phyloP scores from a whole-genome alignment of 2,113 vertebrate species.

The Heterocephalus glaber region DNA sequence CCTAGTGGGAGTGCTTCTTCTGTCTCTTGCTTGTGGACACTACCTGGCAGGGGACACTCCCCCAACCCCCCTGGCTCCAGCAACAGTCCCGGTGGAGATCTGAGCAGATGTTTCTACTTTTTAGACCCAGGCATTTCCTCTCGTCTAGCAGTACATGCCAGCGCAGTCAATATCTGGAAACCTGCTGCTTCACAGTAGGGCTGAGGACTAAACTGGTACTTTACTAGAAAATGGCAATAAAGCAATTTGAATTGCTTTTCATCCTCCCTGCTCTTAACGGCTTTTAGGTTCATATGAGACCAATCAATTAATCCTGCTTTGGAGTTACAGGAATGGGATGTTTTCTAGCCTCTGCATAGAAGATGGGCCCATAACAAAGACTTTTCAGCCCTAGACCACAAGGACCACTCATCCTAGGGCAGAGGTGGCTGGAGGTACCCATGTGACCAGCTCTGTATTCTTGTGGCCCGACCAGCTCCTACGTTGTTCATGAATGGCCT shows the following conservation, averaged over 20 bases:
- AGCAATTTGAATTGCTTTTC: constrained; percentile 88
- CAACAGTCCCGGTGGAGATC: constrained; percentile 78
- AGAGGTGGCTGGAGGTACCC: constrained; percentile 66
- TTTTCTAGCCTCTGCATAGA: constrained; percentile 80
- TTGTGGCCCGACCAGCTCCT: constrained; percentile 68
- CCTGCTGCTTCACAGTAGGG: constrained; percentile 89
- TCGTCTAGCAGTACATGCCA: constrained; percentile 85
- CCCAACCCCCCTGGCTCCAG: constrained; percentile 42
- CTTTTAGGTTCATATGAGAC: constrained; percentile 88
- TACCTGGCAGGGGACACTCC: neutral
- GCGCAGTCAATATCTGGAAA: constrained; percentile 86
- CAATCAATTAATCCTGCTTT: constrained; percentile 88
- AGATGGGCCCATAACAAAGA: constrained; percentile 80
- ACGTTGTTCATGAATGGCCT: constrained; percentile 77
- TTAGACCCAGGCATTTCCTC: constrained; percentile 84
- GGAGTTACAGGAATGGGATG: constrained; percentile 80
- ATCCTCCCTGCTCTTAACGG: constrained; percentile 86
- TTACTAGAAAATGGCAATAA: constrained; percentile 89
- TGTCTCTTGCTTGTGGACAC: constrained; percentile 49
- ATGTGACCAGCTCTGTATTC: constrained; percentile 69
- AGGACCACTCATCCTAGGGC: constrained; percentile 69
- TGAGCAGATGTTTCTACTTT: constrained; percentile 87
- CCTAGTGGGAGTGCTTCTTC: neutral
- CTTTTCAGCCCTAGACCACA: constrained; percentile 12
- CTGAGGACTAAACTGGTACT: constrained; percentile 88